Percentiles rank a stretch among this genome's conserved stretches.
phyloP scores from a whole-genome alignment of 2,113 vertebrate species.

The Dipodomys stephensi region DNA sequence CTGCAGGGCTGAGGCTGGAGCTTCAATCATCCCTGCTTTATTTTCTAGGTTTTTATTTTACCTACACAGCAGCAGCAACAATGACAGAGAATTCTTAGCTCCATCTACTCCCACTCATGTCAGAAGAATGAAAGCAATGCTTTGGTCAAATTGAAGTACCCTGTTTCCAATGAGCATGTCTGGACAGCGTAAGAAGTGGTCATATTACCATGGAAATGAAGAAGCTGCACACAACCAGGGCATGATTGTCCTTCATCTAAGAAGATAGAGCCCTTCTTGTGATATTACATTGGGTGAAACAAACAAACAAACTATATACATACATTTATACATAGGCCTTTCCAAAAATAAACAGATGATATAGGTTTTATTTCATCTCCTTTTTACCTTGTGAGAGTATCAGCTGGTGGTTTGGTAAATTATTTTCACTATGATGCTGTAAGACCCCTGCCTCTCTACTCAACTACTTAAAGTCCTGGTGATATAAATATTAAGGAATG shows the following conservation, averaged over 20 bases:
- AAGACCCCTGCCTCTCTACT: not conserved
- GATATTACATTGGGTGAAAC: not conserved
- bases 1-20: slow-evolving; percentile 45
- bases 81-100: slow-evolving; percentile 60
- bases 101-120: slow-evolving; percentile 2
- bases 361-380: slow-evolving; percentile 5
- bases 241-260: slow-evolving; percentile 5
- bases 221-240: not conserved
- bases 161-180: not conserved
- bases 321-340: not conserved
- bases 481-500: slow-evolving; percentile 29
- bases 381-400: slow-evolving; percentile 46
- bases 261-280: slow-evolving; percentile 5
- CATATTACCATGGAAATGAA: not conserved
- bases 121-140: slow-evolving; percentile 46
- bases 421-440: slow-evolving; percentile 9
- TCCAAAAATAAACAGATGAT: slow-evolving; percentile 51
- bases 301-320: slow-evolving; percentile 11
- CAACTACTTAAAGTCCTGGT: slow-evolving; percentile 2
- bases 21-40: slow-evolving; percentile 47
- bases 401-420: slow-evolving; percentile 34
- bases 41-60: not conserved
- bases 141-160: slow-evolving; percentile 30
- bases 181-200: not conserved
- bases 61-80: slow-evolving; percentile 35